Conservation (phyloP, 1,140 invertebrate species). For the Tetramorium parvispinum region DNA sequence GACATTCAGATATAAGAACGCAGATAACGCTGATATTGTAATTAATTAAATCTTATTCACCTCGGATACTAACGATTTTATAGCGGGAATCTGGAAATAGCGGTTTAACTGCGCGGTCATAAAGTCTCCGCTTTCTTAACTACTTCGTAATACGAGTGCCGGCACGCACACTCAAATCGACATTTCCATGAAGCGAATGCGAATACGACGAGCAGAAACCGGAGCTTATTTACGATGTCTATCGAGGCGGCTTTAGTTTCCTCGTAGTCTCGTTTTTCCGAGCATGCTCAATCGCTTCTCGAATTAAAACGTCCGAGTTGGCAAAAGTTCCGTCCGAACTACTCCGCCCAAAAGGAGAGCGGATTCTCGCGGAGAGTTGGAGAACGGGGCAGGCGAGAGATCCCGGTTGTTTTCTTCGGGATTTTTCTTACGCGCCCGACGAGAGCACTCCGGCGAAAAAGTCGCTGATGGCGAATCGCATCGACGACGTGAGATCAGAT, state of each 20-base stretch:
- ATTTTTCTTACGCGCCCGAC: conserved; percentile 32
- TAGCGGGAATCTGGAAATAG: conserved; percentile 10
- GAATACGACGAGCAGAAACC: conserved; percentile 23
- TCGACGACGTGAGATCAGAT: conserved; percentile 25
- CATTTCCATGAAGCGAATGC: conserved; percentile 21
- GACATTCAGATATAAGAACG: background rate
- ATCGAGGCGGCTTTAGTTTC: conserved; percentile 34
- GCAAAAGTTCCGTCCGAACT: conserved; percentile 50
- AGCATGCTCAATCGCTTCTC: conserved; percentile 36
- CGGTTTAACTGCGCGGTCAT: conserved; percentile 13
- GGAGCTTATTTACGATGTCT: conserved; percentile 43
- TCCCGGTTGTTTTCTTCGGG: conserved; percentile 20
- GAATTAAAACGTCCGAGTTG: conserved; percentile 61
- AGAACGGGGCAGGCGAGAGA: conserved; percentile 13
- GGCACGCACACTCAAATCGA: conserved; percentile 8
- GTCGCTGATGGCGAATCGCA: conserved; percentile 23
- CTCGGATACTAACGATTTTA: conserved; percentile 13
- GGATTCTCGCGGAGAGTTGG: background rate
- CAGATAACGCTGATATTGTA: conserved; percentile 12
- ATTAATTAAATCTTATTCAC: conserved; percentile 12
- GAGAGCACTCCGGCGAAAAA: conserved; percentile 32
- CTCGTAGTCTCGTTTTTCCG: conserved; percentile 37
- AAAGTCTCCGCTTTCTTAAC: conserved; percentile 27
- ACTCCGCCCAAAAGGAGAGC: conserved; percentile 16
- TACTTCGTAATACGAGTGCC: conserved; percentile 19